These are phyloP conservation scores for Stigmatopora nigra DNA, from an alignment of 2,113 vertebrate species.

Conservation along the genomic window DNA sequence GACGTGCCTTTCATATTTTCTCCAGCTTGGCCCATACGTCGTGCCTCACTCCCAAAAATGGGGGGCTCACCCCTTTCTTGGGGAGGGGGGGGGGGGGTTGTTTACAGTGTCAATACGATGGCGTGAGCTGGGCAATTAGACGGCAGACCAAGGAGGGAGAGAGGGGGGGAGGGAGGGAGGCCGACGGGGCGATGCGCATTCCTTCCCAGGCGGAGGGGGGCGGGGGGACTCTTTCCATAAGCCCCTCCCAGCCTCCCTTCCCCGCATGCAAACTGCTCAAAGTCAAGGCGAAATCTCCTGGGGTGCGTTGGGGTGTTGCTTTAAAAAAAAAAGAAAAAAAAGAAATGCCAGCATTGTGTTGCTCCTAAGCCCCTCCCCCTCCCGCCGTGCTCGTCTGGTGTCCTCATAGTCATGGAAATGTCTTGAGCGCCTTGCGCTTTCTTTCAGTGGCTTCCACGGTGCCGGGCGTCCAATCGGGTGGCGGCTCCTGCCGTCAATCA, in stretches of 20 bases:
- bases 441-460: not conserved
- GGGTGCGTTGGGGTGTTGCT: slow-evolving; percentile 38
- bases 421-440: slow-evolving; percentile 24
- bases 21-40: no score
- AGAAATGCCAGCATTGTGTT: slow-evolving; percentile 44
- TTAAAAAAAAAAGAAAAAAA: slow-evolving; percentile 33
- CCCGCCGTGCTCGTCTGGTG: slow-evolving; percentile 54
- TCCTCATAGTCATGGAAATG: slow-evolving; percentile 68
- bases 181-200: slow-evolving; percentile 31
- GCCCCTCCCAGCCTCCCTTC: slow-evolving; percentile 40
- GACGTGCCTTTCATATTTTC: no score
- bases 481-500: no score
- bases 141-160: slow-evolving; percentile 43
- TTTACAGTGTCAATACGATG: slow-evolving; percentile 42
- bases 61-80: no score
- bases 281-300: slow-evolving; percentile 60
- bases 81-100: no score
- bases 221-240: slow-evolving; percentile 27
- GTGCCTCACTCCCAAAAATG: no score
- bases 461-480: no score
- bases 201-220: slow-evolving; percentile 35
- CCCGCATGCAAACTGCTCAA: slow-evolving; percentile 39
- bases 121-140: slow-evolving; percentile 37
- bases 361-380: slow-evolving; percentile 16
- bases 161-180: slow-evolving; percentile 38